A percentile compares a stretch with the other conserved stretches of the same genome.
Evolutionary conservation across 1,140 invertebrate genomes (phyloP).

Genomic region (Drosophila auraria): DNA sequence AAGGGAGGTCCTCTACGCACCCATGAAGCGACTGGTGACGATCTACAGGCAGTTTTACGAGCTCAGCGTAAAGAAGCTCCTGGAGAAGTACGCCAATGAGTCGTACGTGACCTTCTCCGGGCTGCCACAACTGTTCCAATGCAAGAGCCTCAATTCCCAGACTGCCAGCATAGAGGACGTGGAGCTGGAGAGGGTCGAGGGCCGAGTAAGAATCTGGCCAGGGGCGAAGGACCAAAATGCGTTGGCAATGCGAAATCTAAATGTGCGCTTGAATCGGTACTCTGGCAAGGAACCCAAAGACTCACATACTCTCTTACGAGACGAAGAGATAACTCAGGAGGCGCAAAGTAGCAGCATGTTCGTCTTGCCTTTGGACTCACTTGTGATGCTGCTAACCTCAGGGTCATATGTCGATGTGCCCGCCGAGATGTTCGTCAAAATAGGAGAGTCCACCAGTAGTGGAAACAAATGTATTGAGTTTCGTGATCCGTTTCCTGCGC

Average conservation of each 20-base stretch:
- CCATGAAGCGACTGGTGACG: slow-evolving; percentile 51
- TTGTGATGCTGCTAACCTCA: slow-evolving; percentile 62
- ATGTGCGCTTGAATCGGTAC: slow-evolving; percentile 56
- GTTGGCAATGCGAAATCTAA: slow-evolving; percentile 26
- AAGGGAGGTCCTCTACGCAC: slow-evolving; percentile 37
- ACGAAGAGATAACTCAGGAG: slow-evolving; percentile 14
- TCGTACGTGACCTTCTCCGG: slow-evolving; percentile 52
- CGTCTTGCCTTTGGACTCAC: slow-evolving; percentile 63
- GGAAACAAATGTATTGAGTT: slow-evolving; percentile 58
- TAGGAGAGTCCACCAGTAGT: slow-evolving; percentile 20
- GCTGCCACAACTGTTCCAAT: slow-evolving; percentile 56
- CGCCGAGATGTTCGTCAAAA: slow-evolving; percentile 58
- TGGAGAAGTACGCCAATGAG: slow-evolving; percentile 9
- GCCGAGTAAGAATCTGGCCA: slow-evolving; percentile 46
- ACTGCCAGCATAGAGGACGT: slow-evolving; percentile 45
- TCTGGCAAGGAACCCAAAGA: neutral
- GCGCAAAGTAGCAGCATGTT: slow-evolving; percentile 27
- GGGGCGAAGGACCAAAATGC: neutral
- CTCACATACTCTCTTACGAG: neutral
- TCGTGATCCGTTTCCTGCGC: slow-evolving; percentile 56
- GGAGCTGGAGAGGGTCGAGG: slow-evolving; percentile 30
- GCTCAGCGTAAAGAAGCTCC: slow-evolving; percentile 5
- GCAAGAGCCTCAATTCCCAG: slow-evolving; percentile 45
- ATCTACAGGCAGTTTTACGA: slow-evolving; percentile 50
- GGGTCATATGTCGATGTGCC: slow-evolving; percentile 64